phyloP scores from a whole-genome alignment of 2,888 invertebrate genomes.

The Torymus auratus region DNA sequence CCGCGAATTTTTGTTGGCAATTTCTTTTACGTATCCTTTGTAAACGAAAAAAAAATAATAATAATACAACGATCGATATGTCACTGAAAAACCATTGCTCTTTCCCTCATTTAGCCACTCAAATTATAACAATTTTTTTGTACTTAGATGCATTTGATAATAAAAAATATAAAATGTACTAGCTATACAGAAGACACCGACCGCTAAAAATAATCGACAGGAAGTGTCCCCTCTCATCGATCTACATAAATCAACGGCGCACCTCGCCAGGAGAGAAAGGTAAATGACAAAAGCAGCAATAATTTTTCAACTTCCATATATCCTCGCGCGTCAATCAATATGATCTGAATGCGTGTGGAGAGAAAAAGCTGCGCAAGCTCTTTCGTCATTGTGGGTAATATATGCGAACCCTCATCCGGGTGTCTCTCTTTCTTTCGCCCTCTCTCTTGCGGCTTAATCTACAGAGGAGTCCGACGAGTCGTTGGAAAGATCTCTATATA shows the following conservation, averaged over 20 bases:
- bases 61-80: neutral
- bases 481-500: conserved; percentile 38
- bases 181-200: too few relatives aligned
- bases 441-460: conserved; percentile 9
- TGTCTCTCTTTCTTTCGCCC: neutral
- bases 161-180: too few relatives aligned
- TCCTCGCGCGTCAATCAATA: neutral
- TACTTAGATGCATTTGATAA: too few relatives aligned
- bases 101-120: too few relatives aligned
- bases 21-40: neutral
- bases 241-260: too few relatives aligned
- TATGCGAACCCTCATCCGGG: neutral
- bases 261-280: too few relatives aligned
- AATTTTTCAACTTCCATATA: neutral
- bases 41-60: neutral
- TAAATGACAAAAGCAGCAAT: too few relatives aligned
- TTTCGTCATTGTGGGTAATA: neutral
- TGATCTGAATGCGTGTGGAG: neutral
- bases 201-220: too few relatives aligned
- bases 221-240: too few relatives aligned
- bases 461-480: conserved; percentile 21
- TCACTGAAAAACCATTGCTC: too few relatives aligned
- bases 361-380: neutral
- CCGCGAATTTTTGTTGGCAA: neutral
- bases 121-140: too few relatives aligned